Percentiles rank a stretch among this genome's conserved stretches.
Conservation (phyloP, 1,140 invertebrate species). For the Drosophila ananassae region DNA sequence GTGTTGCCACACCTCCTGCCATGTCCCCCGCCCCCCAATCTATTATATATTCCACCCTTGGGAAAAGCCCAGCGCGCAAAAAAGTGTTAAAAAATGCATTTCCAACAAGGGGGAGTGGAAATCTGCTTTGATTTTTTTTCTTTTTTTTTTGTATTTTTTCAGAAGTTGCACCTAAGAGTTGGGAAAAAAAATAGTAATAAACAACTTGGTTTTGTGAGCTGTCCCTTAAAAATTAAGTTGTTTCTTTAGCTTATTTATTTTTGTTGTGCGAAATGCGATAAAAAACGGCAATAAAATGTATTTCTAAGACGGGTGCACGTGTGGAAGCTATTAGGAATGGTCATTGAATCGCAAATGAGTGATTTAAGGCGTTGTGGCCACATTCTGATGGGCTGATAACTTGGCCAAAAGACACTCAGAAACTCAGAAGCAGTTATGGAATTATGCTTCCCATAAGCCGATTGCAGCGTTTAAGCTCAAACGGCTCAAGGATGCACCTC, state of each 20-base stretch:
- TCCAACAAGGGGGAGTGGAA: constrained; percentile 1
- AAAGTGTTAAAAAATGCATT: constrained; percentile 55
- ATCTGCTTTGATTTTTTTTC: constrained; percentile 38
- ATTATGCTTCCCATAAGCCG: constrained; percentile 44
- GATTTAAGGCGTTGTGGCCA: constrained; percentile 6
- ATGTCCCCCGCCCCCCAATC: background rate
- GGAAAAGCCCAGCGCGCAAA: constrained; percentile 36
- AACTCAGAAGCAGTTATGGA: background rate
- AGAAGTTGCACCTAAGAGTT: background rate
- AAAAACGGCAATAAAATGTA: constrained; percentile 26
- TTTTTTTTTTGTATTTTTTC: background rate
- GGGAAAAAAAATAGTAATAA: too few species aligned
- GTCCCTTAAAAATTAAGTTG: background rate
- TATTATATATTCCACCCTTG: constrained; percentile 40
- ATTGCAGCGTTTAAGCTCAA: constrained; percentile 48
- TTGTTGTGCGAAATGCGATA: constrained; percentile 8
- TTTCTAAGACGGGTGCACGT: constrained; percentile 20
- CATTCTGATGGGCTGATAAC: constrained; percentile 13
- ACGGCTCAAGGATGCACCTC: constrained; percentile 44
- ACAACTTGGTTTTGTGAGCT: background rate
- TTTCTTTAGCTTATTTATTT: background rate
- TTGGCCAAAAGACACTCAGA: background rate
- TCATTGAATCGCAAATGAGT: constrained; percentile 34
- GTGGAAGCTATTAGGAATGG: constrained; percentile 28
- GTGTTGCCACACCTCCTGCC: background rate